phyloP scores from a whole-genome alignment of 1,140 invertebrate genomes.

The Eurosta solidaginis region DNA sequence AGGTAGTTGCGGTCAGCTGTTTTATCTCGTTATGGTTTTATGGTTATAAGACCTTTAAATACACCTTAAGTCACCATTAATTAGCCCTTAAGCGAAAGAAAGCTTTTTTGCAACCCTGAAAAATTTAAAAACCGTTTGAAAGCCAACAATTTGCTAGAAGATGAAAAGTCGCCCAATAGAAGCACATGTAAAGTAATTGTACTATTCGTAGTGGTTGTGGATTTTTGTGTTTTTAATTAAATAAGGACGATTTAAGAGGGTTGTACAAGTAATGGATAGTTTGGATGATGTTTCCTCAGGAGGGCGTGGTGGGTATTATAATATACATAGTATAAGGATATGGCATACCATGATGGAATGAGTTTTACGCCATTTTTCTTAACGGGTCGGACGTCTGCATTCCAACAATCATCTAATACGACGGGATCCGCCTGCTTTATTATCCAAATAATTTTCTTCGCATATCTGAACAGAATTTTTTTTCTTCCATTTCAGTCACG shows the following conservation, averaged over 20 bases:
- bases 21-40: no score
- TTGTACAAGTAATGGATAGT: neutral
- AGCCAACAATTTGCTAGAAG: neutral
- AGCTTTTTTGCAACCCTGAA: neutral
- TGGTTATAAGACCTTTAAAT: no score
- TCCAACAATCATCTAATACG: no score
- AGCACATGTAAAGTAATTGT: neutral
- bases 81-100: no score
- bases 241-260: no score
- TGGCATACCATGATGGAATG: no score
- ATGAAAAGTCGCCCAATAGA: neutral
- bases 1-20: no score
- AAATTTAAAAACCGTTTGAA: neutral
- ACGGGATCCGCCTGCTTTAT: no score
- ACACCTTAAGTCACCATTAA: no score
- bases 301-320: constrained; percentile 27
- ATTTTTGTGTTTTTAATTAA: no score
- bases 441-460: neutral
- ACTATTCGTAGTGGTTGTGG: neutral
- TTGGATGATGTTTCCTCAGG: neutral
- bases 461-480: neutral
- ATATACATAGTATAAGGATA: neutral
- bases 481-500: constrained; percentile 40
- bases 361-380: no score
- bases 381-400: no score